A percentile compares a stretch with the other conserved stretches of the same genome.
These are phyloP conservation scores for Drosophila auraria DNA, from an alignment of 1,140 invertebrate genomes.

Conservation along the genomic window DNA sequence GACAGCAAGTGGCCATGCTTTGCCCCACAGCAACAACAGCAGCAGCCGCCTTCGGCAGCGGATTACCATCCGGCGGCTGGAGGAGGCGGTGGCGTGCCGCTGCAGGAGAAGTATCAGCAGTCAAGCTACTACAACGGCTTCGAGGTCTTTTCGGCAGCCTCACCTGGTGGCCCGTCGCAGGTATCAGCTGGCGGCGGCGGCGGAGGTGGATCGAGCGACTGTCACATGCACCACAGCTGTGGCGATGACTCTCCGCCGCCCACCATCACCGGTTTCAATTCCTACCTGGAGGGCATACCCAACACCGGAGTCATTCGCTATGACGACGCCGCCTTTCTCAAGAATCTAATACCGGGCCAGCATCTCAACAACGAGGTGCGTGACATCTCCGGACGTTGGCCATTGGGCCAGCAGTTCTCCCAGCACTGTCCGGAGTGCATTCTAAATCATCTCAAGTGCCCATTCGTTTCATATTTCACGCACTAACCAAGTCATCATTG, in stretches of 20 bases:
- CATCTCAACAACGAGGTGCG: slow-evolving; percentile 86
- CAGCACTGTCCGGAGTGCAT: background rate
- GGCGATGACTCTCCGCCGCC: slow-evolving; percentile 83
- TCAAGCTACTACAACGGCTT: slow-evolving; percentile 83
- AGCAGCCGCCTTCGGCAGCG: slow-evolving; percentile 2
- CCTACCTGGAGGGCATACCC: slow-evolving; percentile 81
- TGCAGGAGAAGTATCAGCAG: slow-evolving; percentile 82
- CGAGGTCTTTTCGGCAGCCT: slow-evolving; percentile 61
- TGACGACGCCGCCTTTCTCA: slow-evolving; percentile 86
- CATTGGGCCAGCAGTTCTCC: background rate
- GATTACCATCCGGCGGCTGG: slow-evolving; percentile 41
- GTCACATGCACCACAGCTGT: slow-evolving; percentile 78
- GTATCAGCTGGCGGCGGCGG: slow-evolving; percentile 22
- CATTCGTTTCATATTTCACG: slow-evolving; percentile 50
- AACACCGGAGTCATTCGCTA: slow-evolving; percentile 83
- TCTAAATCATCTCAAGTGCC: background rate
- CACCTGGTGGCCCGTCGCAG: slow-evolving; percentile 5
- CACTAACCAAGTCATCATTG: slow-evolving; percentile 18
- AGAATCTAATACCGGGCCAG: slow-evolving; percentile 86
- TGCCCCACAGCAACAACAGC: slow-evolving; percentile 24
- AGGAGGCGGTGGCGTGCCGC: slow-evolving; percentile 20
- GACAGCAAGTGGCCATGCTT: slow-evolving; percentile 75
- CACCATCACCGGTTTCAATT: slow-evolving; percentile 83
- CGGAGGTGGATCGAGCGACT: slow-evolving; percentile 42
- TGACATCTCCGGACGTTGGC: background rate